These are phyloP conservation scores for Drosophila villosipedis DNA, from an alignment of 2,888 invertebrate genomes.

Conservation along the genomic window DNA sequence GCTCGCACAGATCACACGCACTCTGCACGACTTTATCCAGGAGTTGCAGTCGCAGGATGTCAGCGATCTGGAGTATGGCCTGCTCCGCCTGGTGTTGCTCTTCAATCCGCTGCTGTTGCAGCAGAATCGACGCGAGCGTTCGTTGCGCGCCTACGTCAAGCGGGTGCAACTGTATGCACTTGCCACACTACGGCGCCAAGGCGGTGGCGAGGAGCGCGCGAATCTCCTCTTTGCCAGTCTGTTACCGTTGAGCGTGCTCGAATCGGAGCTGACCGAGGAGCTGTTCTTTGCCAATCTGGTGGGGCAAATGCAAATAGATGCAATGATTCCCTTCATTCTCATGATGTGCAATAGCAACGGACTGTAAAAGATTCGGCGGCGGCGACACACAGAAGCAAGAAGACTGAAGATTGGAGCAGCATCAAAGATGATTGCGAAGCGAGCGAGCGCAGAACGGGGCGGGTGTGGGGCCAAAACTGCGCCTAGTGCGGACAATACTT, in stretches of 20 bases:
- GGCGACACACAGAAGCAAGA: constrained; percentile 24
- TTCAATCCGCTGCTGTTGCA: constrained; percentile 90
- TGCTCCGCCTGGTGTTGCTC: constrained; percentile 92
- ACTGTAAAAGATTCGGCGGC: constrained; percentile 27
- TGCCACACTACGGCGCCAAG: constrained; percentile 70
- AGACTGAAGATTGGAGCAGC: constrained; percentile 66
- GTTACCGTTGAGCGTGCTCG: constrained; percentile 90
- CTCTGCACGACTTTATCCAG: constrained; percentile 93
- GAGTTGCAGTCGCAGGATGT: constrained; percentile 91
- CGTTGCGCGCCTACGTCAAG: constrained; percentile 74
- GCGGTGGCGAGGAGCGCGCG: constrained; percentile 86
- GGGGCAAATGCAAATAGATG: constrained; percentile 97
- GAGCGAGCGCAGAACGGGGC: neutral
- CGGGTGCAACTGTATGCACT: constrained; percentile 82
- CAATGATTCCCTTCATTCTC: constrained; percentile 96
- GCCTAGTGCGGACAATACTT: constrained; percentile 73
- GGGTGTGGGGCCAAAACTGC: constrained; percentile 36
- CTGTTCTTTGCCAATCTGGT: constrained; percentile 96
- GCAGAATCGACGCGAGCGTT: constrained; percentile 76
- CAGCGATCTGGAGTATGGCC: constrained; percentile 94
- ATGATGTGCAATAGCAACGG: constrained; percentile 84
- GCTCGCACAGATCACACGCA: constrained; percentile 92
- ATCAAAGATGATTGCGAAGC: constrained; percentile 6
- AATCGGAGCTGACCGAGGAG: constrained; percentile 93
- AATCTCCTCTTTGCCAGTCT: constrained; percentile 87